Evolutionary conservation across 2,797 vertebrate genomes (phyloP), one percentile per base, ranked within the genome.

Genomic region (Picus viridis): DNA sequence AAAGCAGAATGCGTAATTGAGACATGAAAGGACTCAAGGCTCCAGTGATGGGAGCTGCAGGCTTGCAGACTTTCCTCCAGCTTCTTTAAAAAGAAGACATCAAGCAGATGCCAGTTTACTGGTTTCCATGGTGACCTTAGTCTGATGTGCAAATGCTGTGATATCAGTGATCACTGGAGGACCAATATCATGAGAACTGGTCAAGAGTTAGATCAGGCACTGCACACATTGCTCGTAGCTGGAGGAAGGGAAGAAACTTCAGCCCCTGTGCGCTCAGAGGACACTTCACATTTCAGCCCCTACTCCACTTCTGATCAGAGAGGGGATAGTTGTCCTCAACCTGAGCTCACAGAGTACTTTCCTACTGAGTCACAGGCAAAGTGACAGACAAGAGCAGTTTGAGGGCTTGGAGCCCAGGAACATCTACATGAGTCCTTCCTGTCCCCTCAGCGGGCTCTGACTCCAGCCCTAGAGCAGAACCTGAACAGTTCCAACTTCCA

Each of bases 71-170:
- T 43, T 57, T 49, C 49, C 67, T 77, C 10, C 27, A 68, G 78
- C 63, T 76, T 73, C 81, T 73, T 63, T 30, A 18, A 20, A 20
- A 41, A 75, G n/a, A 71, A 82, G 87, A n/a, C 90, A 90, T 62
- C 53, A 17, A 39, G 65, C 71, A 85, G 70, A 86, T 93, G 86
- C 86, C 88, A 82, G 76, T 95, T 96, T 89, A 68, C 56, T 51
- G 82, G 84, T 96, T 95, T 79, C 97, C 88, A 70, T 82, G 91
- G 96, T 71, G 94, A 93, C 93, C 71, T 72, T 95, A 83, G 90
- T 67, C 77, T 68, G 68, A 59, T 78, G 87, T 84, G 91, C 74
- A 70, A 77, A 45, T 75, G 86, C 64, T 82, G 76, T 94, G 95
- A 96, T 96, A 96, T 82, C 88, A 20, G 83, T 56, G 91, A 92